Evolutionary conservation across 2,113 vertebrate species (phyloP), one percentile per base, ranked within the genome.

Genomic region (Cebus imitator): DNA sequence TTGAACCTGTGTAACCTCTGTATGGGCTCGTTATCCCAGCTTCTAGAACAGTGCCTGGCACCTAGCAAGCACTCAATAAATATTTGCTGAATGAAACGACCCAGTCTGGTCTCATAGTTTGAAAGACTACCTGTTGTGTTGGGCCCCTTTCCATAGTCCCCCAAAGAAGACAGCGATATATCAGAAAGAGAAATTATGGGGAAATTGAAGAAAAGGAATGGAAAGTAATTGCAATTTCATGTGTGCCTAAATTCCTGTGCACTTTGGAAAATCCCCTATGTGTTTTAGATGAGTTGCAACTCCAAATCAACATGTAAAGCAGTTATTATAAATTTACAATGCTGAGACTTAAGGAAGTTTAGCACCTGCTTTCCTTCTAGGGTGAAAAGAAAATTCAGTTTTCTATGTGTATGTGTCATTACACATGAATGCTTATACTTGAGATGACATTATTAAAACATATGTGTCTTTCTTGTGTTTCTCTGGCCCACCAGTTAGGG

Each of bases 161-260:
- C 43, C 90, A 91, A 94, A 95, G 87, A 82, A 75, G 18, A 89
- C 14, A 92, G 50, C 18, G 50, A n/a, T 30, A 50, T 91, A 93
- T 80, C 83, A 92, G 64, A 84, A 96, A 81, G 66, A 95, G 13
- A 5, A 64, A 66, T 95, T 93, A 91, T 75, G 11, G 89, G 37
- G 58, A 95, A 94, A 75, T n/a, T 85, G 50, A 52, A 85, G 80
- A 90, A 96, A 91, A 79, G 27, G 32, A 85, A 95, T 96, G 14
- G 70, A 85, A 95, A 97, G 80, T 91, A 95, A 97, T 96, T 95
- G 43, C 6, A 92, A 73, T 96, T 97, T 96, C 23, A 82, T 84
- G 35, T 92, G 45, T 92, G 11, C 20, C 88, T 35, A 75, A 92
- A 95, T 83, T 97, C 89, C 52, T 25, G 11, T 92, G 48, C 16